Evolutionary conservation across 2,797 vertebrate species (phyloP), one percentile per base, ranked within the genome.

Genomic region (Neosilurus mollespiculum): DNA sequence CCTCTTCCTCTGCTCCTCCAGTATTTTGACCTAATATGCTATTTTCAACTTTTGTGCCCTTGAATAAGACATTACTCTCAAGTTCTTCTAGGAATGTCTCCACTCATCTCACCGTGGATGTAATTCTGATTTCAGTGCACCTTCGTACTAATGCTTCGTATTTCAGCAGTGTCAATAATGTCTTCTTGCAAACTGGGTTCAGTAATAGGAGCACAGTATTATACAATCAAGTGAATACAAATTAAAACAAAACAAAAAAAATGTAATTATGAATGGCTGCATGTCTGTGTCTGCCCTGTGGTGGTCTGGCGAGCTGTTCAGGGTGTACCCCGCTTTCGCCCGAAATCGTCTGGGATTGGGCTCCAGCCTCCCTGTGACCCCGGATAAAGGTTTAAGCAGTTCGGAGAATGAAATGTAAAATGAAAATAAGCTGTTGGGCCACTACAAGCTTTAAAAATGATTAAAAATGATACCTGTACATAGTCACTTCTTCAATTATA

Each of bases 61-160:
- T 78, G 58, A 78, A 65, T n/a, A 64, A 64, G 37, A 24, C 37
- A 37, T 59, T 59, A 76, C 34, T n/a, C 56, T 76, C 9, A 58
- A 12, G 54, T 78, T 62, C 14, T 14, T 78, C 34, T 24, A 24
- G 37, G 30, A 49, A 24, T 18, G 58, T 37, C 56, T 78, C 30
- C 15, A 1, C 6, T 59, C 56, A 77, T 30, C 15, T 8, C 30
- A 12, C 30, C 24, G 1, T 61, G 61, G n/a, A 14, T 77, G n/a
- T 61, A 43, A 77, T 24, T 24, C 43, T 61, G 22, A 78, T 62
- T 78, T n/a, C 26, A 59, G 72, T 14, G 16, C 54, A 59, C 9
- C 20, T 58, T 54, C 72, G 26, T 76, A 18, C 54, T 58, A 34
- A 58, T 37, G 26, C 24, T 58, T 75, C 18, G 34, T 56, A 56